Conservation (phyloP, 2,888 invertebrate species). For the Hypercompe scribonia region DNA sequence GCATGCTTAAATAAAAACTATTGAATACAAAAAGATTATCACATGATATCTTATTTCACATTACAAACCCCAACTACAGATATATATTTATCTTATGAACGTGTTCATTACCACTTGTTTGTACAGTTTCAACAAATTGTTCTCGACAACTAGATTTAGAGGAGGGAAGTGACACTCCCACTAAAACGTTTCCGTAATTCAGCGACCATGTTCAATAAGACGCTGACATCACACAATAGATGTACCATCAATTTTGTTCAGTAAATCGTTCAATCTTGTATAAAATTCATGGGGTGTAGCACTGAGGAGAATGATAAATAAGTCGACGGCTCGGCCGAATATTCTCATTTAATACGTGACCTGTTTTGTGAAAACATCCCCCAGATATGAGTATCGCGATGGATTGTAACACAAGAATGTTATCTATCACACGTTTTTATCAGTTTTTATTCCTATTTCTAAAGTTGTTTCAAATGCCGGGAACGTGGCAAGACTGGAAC, state of each 20-base stretch:
- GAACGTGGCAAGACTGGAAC: neutral
- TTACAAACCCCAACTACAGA: neutral
- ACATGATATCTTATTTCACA: neutral
- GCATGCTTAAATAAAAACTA: neutral
- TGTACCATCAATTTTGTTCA: constrained; percentile 85
- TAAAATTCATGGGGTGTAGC: constrained; percentile 86
- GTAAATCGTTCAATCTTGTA: constrained; percentile 87
- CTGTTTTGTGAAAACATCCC: constrained; percentile 81
- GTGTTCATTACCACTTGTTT: constrained; percentile 5
- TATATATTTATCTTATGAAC: constrained; percentile 6
- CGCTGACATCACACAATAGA: constrained; percentile 81
- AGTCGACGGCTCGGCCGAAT: constrained; percentile 84
- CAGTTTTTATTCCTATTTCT: constrained; percentile 57
- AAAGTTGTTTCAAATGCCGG: constrained; percentile 14
- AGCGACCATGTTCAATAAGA: constrained; percentile 70
- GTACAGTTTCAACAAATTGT: constrained; percentile 14
- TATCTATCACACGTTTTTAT: constrained; percentile 80
- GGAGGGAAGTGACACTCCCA: constrained; percentile 30
- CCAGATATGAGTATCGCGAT: constrained; percentile 80
- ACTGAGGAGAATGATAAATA: constrained; percentile 86
- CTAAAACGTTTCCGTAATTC: constrained; percentile 54
- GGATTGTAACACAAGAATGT: constrained; percentile 71
- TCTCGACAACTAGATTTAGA: constrained; percentile 11
- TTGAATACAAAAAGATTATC: neutral
- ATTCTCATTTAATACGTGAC: constrained; percentile 87